phyloP scores from a whole-genome alignment of 2,888 invertebrate genomes.

The Gymnoscelis rufifasciata region DNA sequence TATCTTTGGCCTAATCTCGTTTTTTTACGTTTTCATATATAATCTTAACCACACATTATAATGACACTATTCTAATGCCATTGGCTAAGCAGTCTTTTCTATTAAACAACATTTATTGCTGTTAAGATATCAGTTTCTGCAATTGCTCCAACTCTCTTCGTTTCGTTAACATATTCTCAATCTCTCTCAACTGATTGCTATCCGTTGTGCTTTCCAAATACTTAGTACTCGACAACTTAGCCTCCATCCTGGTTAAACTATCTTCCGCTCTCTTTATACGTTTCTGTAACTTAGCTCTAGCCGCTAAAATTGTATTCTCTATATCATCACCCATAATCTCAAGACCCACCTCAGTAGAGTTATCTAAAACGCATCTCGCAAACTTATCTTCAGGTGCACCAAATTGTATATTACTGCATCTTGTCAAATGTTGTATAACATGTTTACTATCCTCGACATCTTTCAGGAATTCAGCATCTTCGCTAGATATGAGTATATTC shows the following conservation, averaged over 20 bases:
- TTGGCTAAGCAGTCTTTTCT: too few species aligned
- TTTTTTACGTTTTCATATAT: too few species aligned
- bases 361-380: constrained; percentile 46
- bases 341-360: constrained; percentile 49
- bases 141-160: constrained; percentile 53
- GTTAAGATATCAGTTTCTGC: constrained; percentile 41
- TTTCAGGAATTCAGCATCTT: constrained; percentile 36
- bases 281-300: constrained; percentile 48
- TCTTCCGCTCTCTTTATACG: constrained; percentile 53
- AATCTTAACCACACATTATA: too few species aligned
- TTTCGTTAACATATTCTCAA: constrained; percentile 46
- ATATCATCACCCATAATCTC: constrained; percentile 50
- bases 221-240: constrained; percentile 40
- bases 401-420: constrained; percentile 41
- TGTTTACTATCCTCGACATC: constrained; percentile 52
- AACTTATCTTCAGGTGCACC: constrained; percentile 38
- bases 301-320: constrained; percentile 41
- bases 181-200: constrained; percentile 43
- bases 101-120: not conserved
- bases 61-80: too few species aligned
- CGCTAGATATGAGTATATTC: constrained; percentile 41
- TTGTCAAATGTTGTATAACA: constrained; percentile 49
- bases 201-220: constrained; percentile 45
- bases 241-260: constrained; percentile 47
- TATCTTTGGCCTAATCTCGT: too few species aligned